Conservation (phyloP, 2,888 invertebrate genomes). For the Vannuccia rotundouncinata region DNA sequence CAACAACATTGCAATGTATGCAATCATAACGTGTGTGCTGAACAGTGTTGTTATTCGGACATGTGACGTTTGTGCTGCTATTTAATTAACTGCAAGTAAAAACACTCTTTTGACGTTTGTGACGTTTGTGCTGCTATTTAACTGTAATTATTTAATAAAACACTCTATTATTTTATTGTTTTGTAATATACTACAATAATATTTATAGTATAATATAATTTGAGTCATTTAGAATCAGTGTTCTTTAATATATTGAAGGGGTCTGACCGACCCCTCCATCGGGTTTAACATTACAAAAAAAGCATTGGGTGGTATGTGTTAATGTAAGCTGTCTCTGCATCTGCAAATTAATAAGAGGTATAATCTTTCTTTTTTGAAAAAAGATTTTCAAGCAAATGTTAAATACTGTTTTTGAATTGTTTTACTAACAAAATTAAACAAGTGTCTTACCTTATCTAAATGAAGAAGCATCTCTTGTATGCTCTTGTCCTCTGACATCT, state of each 20-base stretch:
- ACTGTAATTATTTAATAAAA: not conserved
- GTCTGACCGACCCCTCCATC: not conserved
- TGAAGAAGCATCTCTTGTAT: no score
- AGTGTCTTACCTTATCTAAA: no score
- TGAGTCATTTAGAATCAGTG: not conserved
- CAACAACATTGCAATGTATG: constrained; percentile 14
- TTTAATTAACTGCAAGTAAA: not conserved
- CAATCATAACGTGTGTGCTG: constrained; percentile 2
- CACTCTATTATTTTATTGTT: not conserved
- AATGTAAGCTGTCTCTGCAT: no score
- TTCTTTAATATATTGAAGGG: not conserved
- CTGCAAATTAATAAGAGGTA: no score
- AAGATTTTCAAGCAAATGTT: no score
- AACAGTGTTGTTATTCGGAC: constrained; percentile 7
- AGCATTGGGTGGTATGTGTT: not conserved
- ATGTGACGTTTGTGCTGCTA: constrained; percentile 7
- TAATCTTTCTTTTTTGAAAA: no score
- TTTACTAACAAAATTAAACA: no score
- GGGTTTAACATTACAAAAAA: not conserved
- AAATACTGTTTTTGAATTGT: no score
- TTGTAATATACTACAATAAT: not conserved
- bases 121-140: no score
- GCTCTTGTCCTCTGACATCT: no score
- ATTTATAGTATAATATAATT: not conserved
- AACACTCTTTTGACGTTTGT: not conserved